phyloP scores from a whole-genome alignment of 2,113 vertebrate species.

The Enhydra lutris region DNA sequence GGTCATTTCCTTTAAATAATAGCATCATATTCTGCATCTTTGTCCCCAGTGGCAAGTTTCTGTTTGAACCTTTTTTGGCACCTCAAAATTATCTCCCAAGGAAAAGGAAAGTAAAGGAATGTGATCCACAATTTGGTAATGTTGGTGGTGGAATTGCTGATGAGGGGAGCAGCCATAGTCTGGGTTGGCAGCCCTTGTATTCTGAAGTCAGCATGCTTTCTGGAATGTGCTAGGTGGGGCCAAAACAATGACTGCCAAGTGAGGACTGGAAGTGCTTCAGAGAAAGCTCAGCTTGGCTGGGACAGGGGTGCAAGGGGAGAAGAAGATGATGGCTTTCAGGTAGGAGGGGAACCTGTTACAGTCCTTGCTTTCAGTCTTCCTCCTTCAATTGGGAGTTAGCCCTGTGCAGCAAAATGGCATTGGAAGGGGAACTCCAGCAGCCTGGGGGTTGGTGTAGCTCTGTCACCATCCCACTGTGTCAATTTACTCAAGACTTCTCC shows the following conservation, averaged over 20 bases:
- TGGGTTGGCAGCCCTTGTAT: neutral
- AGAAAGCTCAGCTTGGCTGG: neutral
- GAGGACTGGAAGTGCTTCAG: slow-evolving; percentile 23
- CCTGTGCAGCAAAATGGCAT: neutral
- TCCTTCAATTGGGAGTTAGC: neutral
- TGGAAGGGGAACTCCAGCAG: neutral
- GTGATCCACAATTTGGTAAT: neutral
- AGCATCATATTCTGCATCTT: slow-evolving; percentile 30
- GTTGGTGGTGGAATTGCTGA: neutral
- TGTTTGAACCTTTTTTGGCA: neutral
- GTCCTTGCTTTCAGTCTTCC: neutral
- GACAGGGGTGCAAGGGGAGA: neutral
- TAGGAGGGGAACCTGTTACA: neutral
- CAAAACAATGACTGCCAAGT: slow-evolving; percentile 14
- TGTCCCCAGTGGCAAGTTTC: neutral
- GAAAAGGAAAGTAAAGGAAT: neutral
- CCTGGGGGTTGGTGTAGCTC: neutral
- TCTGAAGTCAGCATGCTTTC: slow-evolving; percentile 24
- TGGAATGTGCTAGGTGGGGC: slow-evolving; percentile 14
- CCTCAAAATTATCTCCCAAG: neutral
- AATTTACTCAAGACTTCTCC: neutral
- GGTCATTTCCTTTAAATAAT: slow-evolving; percentile 7
- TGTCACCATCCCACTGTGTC: neutral
- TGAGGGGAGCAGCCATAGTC: neutral
- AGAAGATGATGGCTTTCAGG: neutral